A percentile compares a stretch with the other conserved stretches of the same genome.
phyloP scores from a whole-genome alignment of 2,797 vertebrate genomes.

The Micromesistius poutassou region DNA sequence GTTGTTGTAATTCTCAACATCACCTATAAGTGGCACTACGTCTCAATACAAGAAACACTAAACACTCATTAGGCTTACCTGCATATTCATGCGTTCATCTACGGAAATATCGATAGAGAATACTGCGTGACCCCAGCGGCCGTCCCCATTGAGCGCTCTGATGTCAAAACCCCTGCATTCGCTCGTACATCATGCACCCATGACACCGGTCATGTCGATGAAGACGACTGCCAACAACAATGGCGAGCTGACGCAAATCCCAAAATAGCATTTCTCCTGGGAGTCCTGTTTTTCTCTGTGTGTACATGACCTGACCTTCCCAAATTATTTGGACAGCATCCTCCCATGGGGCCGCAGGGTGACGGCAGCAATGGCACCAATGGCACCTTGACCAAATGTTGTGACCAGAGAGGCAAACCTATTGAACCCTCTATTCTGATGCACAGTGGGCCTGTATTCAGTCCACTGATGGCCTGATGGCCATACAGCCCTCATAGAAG shows the following conservation, averaged over 20 bases:
- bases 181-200: constrained; percentile 34
- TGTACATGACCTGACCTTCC: constrained; percentile 56
- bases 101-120: constrained; percentile 32
- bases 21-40: constrained; percentile 52
- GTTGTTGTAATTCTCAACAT: background rate
- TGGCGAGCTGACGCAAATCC: constrained; percentile 15
- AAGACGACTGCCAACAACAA: constrained; percentile 30
- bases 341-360: constrained; percentile 38
- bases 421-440: constrained; percentile 26
- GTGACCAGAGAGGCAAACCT: constrained; percentile 31
- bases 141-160: constrained; percentile 47
- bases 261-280: constrained; percentile 56
- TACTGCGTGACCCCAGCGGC: constrained; percentile 26
- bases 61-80: background rate
- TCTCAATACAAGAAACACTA: constrained; percentile 11
- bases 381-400: constrained; percentile 63
- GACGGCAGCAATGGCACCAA: constrained; percentile 41
- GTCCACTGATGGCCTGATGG: constrained; percentile 35
- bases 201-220: constrained; percentile 26
- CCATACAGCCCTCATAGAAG: constrained; percentile 31
- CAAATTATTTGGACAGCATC: constrained; percentile 58
- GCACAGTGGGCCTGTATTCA: constrained; percentile 21
- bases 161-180: constrained; percentile 34
- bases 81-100: constrained; percentile 24
- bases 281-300: constrained; percentile 57